Evolutionary conservation across 2,113 vertebrate species (phyloP).

Genomic region (Semicossyphus pulcher): DNA sequence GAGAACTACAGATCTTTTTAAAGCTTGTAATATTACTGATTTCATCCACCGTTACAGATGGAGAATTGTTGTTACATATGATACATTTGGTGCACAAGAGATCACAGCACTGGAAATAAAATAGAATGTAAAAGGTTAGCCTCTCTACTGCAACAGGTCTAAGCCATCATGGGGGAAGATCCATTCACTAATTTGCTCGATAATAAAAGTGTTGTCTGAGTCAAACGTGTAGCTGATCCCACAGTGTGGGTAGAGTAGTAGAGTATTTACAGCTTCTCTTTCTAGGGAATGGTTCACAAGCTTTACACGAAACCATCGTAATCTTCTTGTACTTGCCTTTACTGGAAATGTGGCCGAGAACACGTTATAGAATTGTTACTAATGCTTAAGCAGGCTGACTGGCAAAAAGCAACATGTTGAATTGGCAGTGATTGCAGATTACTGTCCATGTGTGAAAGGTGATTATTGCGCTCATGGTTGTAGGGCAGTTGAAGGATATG

Average conservation of each 20-base stretch:
- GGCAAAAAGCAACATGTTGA: neutral
- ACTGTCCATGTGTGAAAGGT: neutral
- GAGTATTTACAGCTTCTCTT: neutral
- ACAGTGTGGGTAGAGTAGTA: no score
- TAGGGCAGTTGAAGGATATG: neutral
- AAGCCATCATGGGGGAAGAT: neutral
- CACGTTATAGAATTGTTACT: neutral
- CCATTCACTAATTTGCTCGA: neutral
- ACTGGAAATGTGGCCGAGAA: no score
- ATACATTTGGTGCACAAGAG: neutral
- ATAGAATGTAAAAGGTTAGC: neutral
- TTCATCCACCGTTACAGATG: neutral
- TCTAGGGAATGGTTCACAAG: neutral
- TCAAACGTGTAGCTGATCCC: neutral
- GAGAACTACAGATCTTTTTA: neutral
- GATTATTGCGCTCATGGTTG: neutral
- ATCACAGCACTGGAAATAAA: neutral
- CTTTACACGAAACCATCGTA: neutral
- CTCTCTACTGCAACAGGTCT: neutral
- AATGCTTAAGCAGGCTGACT: neutral
- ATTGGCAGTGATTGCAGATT: neutral
- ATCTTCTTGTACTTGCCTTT: neutral
- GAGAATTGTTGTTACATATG: no score
- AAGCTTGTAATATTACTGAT: neutral
- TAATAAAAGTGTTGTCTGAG: neutral